These are phyloP conservation scores for Azorinus chamasolen DNA, from an alignment of 2,888 invertebrate species.

Conservation along the genomic window DNA sequence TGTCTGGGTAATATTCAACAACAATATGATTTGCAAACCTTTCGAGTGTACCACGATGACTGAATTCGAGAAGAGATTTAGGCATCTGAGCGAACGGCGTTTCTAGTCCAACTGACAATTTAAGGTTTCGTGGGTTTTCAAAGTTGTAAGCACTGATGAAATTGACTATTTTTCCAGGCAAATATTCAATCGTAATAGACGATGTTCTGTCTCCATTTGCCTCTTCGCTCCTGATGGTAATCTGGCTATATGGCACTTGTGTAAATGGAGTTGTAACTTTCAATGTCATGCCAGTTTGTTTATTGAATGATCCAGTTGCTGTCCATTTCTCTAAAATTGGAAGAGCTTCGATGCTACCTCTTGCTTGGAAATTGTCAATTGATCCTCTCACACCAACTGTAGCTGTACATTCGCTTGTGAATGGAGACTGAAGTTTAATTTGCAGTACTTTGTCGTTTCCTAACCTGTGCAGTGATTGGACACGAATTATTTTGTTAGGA, in stretches of 20 bases:
- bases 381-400: conserved; percentile 18
- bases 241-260: conserved; percentile 14
- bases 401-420: conserved; percentile 16
- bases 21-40: conserved; percentile 28
- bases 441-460: conserved; percentile 7
- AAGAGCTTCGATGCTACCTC: conserved; percentile 31
- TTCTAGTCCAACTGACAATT: conserved; percentile 26
- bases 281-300: conserved; percentile 30
- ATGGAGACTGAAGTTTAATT: conserved; percentile 39
- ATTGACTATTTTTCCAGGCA: conserved; percentile 34
- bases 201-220: conserved; percentile 25
- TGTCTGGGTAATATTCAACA: conserved; percentile 36
- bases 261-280: conserved; percentile 35
- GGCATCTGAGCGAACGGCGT: conserved; percentile 42
- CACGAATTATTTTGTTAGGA: conserved; percentile 4
- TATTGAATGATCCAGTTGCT: conserved; percentile 22
- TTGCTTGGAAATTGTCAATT: conserved; percentile 1
- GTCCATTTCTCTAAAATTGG: conserved; percentile 40
- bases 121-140: conserved; percentile 15
- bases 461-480: conserved; percentile 19
- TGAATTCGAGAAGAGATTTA: conserved; percentile 22
- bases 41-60: conserved; percentile 28
- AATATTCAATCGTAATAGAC: conserved; percentile 33
- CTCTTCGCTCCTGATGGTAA: conserved; percentile 20
- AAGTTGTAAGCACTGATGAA: conserved; percentile 20